Conservation (phyloP, 2,113 vertebrate genomes). For the Puntigrus tetrazona region DNA sequence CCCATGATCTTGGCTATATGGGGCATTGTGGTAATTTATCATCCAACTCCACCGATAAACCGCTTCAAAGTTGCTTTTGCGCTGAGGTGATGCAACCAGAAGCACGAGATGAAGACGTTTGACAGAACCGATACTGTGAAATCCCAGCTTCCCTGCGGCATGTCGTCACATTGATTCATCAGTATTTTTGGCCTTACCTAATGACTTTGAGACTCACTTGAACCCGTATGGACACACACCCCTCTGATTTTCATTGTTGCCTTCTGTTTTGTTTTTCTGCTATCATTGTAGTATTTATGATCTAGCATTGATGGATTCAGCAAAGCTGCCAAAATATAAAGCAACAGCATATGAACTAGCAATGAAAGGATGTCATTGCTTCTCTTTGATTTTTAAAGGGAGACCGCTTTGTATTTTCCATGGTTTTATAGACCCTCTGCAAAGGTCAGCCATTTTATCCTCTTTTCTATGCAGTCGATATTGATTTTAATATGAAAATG, state of each 20-base stretch:
- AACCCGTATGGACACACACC: slow-evolving; percentile 12
- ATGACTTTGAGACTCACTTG: slow-evolving; percentile 37
- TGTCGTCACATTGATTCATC: slow-evolving; percentile 44
- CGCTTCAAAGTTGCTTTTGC: neutral
- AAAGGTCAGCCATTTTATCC: slow-evolving; percentile 56
- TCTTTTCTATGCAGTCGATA: slow-evolving; percentile 70
- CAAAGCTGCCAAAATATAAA: slow-evolving; percentile 55
- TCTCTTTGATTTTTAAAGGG: slow-evolving; percentile 53
- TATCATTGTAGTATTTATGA: slow-evolving; percentile 61
- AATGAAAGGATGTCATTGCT: slow-evolving; percentile 41
- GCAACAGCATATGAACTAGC: slow-evolving; percentile 33
- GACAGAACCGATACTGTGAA: slow-evolving; percentile 66
- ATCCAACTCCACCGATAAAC: slow-evolving; percentile 20
- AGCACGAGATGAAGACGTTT: slow-evolving; percentile 27
- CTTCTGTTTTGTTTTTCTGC: slow-evolving; percentile 42
- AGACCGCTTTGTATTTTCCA: slow-evolving; percentile 55
- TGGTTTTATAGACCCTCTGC: slow-evolving; percentile 58
- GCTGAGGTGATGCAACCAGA: neutral
- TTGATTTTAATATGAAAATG: slow-evolving; percentile 58
- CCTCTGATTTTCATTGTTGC: slow-evolving; percentile 50
- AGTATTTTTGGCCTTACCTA: slow-evolving; percentile 53
- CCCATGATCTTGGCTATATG: slow-evolving; percentile 44
- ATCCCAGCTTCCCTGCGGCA: slow-evolving; percentile 47
- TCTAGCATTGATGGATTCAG: slow-evolving; percentile 58
- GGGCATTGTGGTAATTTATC: slow-evolving; percentile 46